Evolutionary conservation across 1,140 invertebrate species (phyloP), one percentile per base, ranked within the genome.

Genomic region (Cecropterus lyciades): DNA sequence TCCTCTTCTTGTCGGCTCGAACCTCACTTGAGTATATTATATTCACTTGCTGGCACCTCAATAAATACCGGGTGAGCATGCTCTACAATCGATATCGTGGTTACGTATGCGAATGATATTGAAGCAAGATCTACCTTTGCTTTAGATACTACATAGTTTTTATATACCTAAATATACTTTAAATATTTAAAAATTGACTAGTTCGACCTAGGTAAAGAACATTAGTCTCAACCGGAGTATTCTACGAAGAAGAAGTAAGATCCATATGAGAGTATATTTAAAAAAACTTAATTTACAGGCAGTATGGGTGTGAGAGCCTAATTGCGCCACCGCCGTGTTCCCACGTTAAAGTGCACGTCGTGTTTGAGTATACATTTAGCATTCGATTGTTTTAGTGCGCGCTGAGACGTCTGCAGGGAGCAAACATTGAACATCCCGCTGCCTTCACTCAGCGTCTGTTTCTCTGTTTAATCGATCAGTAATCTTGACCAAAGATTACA

Each of bases 311-410:
- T 77, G 74, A 79, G 78, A 72, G 81, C 69, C 75, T 86, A 89
- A 89, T 90, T 89, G 82, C 84, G 79, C 79, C 82, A 84, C 77
- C 78, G 78, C 74, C 75, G 72, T 79, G 81, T 91, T 91, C 89
- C 87, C 89, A 91, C 89, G 89, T 85, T 87, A 82, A 89, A 88
- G 82, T 87, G 89, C 84, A 78, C 79, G 77, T 76, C 76, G 74
- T 91, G 89, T 91, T 91, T 91, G 87, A 73, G 74, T 73, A 80
- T 80, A 70, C 85, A 80, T 83, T 91, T 91, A 91, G 84, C 89
- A 85, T 87, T 88, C 86, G 89, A 91, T 91, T 91, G 87, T 91
- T 87, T 91, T 91, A 90, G 89, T 89, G 89, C 82, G 78, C 81
- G 75, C 82, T 77, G 80, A 88, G 84, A 84, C 81, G 79, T 81